Percentiles rank a stretch among this genome's conserved stretches.
These are phyloP conservation scores for Malacoctenus gilli DNA, from an alignment of 2,797 vertebrate species.

Conservation along the genomic window DNA sequence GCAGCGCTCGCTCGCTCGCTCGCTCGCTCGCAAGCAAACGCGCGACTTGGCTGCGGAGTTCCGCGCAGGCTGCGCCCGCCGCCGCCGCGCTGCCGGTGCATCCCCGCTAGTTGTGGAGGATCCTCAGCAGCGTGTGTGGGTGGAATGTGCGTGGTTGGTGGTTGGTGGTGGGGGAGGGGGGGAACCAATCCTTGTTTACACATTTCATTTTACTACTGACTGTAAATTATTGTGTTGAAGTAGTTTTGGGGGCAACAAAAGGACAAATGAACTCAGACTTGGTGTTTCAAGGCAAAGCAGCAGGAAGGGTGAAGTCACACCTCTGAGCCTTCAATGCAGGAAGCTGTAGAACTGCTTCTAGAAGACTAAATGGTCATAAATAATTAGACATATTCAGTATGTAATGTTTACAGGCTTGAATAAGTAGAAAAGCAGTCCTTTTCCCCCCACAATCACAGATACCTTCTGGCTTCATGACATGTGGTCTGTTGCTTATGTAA, in stretches of 20 bases:
- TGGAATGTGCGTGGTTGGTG: too few relatives aligned
- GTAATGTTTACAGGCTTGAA: constrained; percentile 2
- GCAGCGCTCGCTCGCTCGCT: constrained; percentile 35
- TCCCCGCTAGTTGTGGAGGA: neutral
- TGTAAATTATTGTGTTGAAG: constrained; percentile 9
- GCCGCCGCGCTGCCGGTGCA: neutral
- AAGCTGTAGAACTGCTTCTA: too few relatives aligned
- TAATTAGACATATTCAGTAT: neutral
- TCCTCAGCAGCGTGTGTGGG: too few relatives aligned
- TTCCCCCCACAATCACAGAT: constrained; percentile 1
- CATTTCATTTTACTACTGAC: constrained; percentile 15
- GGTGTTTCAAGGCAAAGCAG: constrained; percentile 5
- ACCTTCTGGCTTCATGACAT: constrained; percentile 23
- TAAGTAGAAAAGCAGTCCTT: neutral
- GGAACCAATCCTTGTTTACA: constrained; percentile 12
- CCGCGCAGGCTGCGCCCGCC: constrained; percentile 19
- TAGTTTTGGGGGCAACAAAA: constrained; percentile 7
- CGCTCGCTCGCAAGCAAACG: too few relatives aligned
- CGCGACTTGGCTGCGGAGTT: constrained; percentile 36
- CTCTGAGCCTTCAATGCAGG: constrained; percentile 1
- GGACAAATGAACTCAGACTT: constrained; percentile 26
- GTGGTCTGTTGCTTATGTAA: constrained; percentile 29
- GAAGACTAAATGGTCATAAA: too few relatives aligned
- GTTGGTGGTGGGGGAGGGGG: neutral
- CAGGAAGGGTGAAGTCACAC: neutral